Conservation (phyloP, 2,113 vertebrate species). For the Scophthalmus maximus region DNA sequence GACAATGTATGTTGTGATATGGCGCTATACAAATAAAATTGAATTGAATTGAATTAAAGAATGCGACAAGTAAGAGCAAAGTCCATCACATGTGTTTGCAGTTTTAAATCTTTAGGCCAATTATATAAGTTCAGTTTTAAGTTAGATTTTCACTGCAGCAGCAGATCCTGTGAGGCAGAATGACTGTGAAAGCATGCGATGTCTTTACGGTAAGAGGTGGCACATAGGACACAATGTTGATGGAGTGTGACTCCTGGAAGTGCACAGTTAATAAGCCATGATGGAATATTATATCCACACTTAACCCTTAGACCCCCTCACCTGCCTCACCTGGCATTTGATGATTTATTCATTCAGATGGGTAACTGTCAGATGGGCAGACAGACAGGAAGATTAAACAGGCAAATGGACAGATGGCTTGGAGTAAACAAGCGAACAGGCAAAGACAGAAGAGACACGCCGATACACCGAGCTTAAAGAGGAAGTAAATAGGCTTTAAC, state of each 20-base stretch:
- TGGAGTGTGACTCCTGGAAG: conserved; percentile 35
- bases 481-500: too few relatives aligned
- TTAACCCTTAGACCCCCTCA: conserved; percentile 59
- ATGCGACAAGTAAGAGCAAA: too few relatives aligned
- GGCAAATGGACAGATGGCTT: conserved; percentile 10
- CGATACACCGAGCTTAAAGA: not conserved
- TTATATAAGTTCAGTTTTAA: not conserved
- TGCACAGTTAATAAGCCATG: conserved; percentile 34
- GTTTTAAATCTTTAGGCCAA: not conserved
- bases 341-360: conserved; percentile 60
- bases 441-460: not conserved
- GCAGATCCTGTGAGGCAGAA: not conserved
- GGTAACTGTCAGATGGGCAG: conserved; percentile 11
- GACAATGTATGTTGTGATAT: too few relatives aligned
- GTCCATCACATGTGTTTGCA: not conserved
- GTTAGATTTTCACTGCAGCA: not conserved
- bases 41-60: too few relatives aligned
- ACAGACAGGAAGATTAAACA: conserved; percentile 23
- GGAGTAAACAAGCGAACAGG: not conserved
- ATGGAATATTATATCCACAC: conserved; percentile 49
- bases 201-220: conserved; percentile 1
- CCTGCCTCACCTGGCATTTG: conserved; percentile 26
- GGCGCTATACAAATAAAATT: too few relatives aligned
- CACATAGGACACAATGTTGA: conserved; percentile 30
- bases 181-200: not conserved